Percentiles rank a stretch among this genome's conserved stretches.
These are phyloP conservation scores for Belonocnema kinseyi DNA, from an alignment of 1,140 invertebrate genomes.

Conservation along the genomic window DNA sequence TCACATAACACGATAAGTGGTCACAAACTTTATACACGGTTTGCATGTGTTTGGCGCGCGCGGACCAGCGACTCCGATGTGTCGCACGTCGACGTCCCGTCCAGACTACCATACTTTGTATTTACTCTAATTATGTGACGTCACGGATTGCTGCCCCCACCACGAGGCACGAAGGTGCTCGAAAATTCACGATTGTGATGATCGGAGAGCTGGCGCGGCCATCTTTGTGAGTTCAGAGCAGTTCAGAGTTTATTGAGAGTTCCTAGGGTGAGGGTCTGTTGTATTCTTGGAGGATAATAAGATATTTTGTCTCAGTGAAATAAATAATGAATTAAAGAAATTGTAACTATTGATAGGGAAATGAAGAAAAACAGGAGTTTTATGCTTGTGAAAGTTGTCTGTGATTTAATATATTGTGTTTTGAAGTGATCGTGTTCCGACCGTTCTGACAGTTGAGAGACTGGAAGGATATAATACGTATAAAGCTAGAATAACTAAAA, in stretches of 20 bases:
- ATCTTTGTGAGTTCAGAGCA: not conserved
- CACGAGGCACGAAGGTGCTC: slow-evolving; percentile 52
- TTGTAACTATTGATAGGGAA: no score
- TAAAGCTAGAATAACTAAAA: not conserved
- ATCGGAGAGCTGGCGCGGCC: slow-evolving; percentile 42
- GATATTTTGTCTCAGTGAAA: not conserved
- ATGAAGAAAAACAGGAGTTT: not conserved
- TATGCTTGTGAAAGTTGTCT: not conserved
- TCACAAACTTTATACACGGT: slow-evolving; percentile 43
- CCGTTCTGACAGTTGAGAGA: not conserved
- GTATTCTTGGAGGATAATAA: no score
- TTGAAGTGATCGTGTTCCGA: not conserved
- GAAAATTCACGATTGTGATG: slow-evolving; percentile 52
- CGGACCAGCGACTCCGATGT: slow-evolving; percentile 74
- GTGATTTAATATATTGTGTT: not conserved
- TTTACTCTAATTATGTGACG: slow-evolving; percentile 87
- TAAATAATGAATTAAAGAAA: no score
- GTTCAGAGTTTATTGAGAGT: no score
- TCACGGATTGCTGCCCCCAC: slow-evolving; percentile 79
- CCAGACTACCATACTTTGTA: slow-evolving; percentile 81
- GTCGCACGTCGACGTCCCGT: slow-evolving; percentile 81
- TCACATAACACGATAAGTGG: slow-evolving; percentile 61
- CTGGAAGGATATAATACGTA: not conserved
- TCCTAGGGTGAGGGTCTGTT: no score
- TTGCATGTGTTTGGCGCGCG: slow-evolving; percentile 71